Base-by-base conservation (phyloP, 2,113 vertebrate species). In the Petromus typicus region DNA sequence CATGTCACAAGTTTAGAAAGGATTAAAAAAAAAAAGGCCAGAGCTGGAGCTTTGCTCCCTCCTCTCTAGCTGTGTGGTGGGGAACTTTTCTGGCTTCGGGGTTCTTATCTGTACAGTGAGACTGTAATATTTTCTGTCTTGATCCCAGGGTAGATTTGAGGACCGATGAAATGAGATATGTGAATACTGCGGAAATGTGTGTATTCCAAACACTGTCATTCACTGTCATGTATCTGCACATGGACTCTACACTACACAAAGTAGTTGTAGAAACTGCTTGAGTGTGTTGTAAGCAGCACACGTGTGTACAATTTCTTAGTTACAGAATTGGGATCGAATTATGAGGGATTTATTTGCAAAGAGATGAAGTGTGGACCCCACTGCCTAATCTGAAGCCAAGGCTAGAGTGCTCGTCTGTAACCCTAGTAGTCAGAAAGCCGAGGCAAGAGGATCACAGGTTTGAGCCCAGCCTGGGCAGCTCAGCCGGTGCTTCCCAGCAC, bases 41-140 rank as follows among this genome's bases (percentile, higher is more conserved):
- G 71, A 11, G 71, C 71, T 75, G 40, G 61, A 67, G 51, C 7
- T 11, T 4, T 4, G 8, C 37, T 79, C 79, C 63, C 11, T 48
- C 37, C 67, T 90, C 56, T 3, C 16, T 32, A 7, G 69, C 76
- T 69, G 17, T 27, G 45, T 34, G 48, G 45, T 78, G 13, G 30
- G 18, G 37, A 40, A 63, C 57, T 66, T 84, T 48, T 51, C 64
- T 37, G 59, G 83, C 12, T 78, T 81, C 82, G 3, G 17, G 86
- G 67, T 90, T 92, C 71, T 82, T 73, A 67, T 83, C 91, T 80
- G 27, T 82, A 37, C 8, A 85, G 73, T 51, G 64, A 71, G 48
- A 37, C n/a, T 12, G 34, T 13, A 16, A 48, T 57, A 37, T 54
- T 95, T 48, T 63, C 23, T 75, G 13, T 89, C 13, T 45, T 82